Percentiles rank a stretch among this genome's conserved stretches.
These are phyloP conservation scores for Phocides pigmalion DNA, from an alignment of 1,140 invertebrate genomes.

Conservation along the genomic window DNA sequence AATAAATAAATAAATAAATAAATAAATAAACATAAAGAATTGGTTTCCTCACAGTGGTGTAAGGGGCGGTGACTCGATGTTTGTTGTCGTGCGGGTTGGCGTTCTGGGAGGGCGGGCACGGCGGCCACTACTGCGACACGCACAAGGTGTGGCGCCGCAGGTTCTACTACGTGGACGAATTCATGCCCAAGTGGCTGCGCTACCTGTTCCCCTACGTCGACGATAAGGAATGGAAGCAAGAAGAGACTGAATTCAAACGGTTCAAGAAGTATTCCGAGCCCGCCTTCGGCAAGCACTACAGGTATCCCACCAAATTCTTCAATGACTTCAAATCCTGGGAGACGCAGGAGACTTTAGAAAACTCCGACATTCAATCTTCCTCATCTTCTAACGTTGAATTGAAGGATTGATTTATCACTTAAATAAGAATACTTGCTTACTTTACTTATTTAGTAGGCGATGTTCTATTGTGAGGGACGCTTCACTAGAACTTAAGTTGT, in stretches of 20 bases:
- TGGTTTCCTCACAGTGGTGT: no score
- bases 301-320: constrained; percentile 52
- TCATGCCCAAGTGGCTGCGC: constrained; percentile 59
- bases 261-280: constrained; percentile 60
- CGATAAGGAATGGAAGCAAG: constrained; percentile 58
- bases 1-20: no score
- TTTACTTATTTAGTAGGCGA: no score
- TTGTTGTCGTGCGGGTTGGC: constrained; percentile 35
- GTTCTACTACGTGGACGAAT: constrained; percentile 66
- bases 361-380: constrained; percentile 32
- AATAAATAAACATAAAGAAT: no score
- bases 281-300: constrained; percentile 60
- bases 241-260: constrained; percentile 53
- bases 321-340: constrained; percentile 50
- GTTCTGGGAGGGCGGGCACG: constrained; percentile 55
- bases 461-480: no score
- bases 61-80: no score
- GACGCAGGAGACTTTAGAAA: constrained; percentile 51
- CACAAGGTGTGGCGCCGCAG: constrained; percentile 60
- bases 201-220: constrained; percentile 52
- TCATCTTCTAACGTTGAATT: constrained; percentile 2
- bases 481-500: no score
- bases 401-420: background rate
- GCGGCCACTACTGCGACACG: constrained; percentile 55
- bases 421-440: no score